phyloP scores from a whole-genome alignment of 2,113 vertebrate genomes.

The Dryoscopus gambensis region DNA sequence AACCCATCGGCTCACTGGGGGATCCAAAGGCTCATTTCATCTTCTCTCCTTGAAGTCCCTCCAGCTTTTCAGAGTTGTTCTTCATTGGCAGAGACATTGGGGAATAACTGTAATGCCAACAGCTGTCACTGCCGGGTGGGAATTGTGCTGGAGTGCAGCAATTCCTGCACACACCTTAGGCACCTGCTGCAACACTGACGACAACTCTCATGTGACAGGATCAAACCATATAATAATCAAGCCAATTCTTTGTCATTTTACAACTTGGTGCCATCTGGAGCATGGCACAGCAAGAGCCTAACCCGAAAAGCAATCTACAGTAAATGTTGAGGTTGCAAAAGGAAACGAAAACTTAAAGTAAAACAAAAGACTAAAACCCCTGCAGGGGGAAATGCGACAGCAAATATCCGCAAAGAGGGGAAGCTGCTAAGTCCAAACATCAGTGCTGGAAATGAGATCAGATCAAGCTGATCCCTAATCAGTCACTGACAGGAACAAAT shows the following conservation, averaged over 20 bases:
- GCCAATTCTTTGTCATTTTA: not conserved
- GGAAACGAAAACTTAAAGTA: not conserved
- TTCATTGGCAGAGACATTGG: not conserved
- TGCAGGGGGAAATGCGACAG: not conserved
- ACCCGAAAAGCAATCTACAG: not conserved
- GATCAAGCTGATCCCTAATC: not conserved
- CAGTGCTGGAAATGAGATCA: slow-evolving; percentile 20
- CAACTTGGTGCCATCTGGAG: not conserved
- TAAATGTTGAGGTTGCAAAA: not conserved
- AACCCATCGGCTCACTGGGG: not conserved
- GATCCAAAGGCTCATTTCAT: not conserved
- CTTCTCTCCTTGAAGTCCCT: not conserved
- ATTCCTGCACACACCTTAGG: not conserved
- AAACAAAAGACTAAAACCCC: not conserved
- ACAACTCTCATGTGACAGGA: not conserved
- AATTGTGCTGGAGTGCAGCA: not conserved
- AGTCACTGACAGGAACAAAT: not conserved
- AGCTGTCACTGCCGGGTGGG: not conserved
- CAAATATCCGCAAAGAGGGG: not conserved
- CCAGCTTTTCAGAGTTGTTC: not conserved
- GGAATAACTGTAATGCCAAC: not conserved
- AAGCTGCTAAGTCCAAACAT: not conserved
- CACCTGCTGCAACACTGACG: not conserved
- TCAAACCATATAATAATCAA: not conserved
- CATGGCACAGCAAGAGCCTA: not conserved